Conservation (phyloP, 2,888 invertebrate genomes). For the Thymelicus lineola region DNA sequence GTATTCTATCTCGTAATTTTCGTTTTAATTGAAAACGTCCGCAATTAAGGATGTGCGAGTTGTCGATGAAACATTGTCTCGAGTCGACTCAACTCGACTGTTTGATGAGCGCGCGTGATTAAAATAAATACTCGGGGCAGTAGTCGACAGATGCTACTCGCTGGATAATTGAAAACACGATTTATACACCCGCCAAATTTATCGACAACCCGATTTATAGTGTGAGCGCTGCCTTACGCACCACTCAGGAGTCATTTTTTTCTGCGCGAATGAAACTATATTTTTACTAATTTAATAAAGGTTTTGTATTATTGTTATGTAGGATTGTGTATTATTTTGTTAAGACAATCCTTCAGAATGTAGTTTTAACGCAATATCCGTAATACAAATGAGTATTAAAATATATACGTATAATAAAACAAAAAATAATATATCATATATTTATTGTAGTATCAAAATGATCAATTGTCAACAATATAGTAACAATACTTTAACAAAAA, state of each 20-base stretch:
- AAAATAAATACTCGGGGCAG: slow-evolving; percentile 79
- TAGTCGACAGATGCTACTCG: slow-evolving; percentile 79
- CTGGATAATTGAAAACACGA: slow-evolving; percentile 81
- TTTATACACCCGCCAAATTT: slow-evolving; percentile 82
- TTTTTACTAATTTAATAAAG: neutral
- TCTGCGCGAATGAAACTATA: neutral
- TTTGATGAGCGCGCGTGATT: slow-evolving; percentile 73
- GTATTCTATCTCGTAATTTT: slow-evolving; percentile 8
- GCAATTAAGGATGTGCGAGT: slow-evolving; percentile 66
- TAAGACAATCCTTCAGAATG: neutral
- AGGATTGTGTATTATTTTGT: neutral
- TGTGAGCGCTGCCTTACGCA: slow-evolving; percentile 54
- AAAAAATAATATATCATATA: no score
- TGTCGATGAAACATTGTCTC: slow-evolving; percentile 65
- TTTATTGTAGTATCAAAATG: neutral
- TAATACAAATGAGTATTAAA: neutral
- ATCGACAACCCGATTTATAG: slow-evolving; percentile 78
- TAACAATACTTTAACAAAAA: neutral
- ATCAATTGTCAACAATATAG: neutral
- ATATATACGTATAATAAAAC: no score
- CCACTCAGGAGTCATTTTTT: slow-evolving; percentile 56
- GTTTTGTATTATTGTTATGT: neutral
- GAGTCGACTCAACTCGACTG: slow-evolving; percentile 40
- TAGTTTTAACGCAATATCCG: neutral
- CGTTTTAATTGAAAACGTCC: slow-evolving; percentile 37